phyloP scores from a whole-genome alignment of 2,797 vertebrate species.

The Neosilurus mollespiculum region DNA sequence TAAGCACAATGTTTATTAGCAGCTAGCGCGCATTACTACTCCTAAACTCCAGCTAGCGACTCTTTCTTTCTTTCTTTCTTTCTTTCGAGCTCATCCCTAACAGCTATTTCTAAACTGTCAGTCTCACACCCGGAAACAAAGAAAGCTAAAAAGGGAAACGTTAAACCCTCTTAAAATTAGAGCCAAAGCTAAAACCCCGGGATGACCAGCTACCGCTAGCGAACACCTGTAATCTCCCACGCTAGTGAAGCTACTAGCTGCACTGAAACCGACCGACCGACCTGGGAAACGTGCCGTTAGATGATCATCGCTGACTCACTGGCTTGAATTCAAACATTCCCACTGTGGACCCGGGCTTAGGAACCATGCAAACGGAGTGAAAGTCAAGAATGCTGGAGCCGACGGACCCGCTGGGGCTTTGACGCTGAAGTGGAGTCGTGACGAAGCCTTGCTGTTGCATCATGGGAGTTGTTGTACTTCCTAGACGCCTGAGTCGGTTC shows the following conservation, averaged over 20 bases:
- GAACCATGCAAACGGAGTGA: conserved; percentile 26
- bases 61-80: not conserved
- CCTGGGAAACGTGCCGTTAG: conserved; percentile 26
- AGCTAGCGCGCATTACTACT: not conserved
- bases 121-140: not conserved
- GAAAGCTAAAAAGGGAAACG: not conserved
- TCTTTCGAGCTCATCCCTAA: not conserved
- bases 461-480: conserved; percentile 47
- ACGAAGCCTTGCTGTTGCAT: conserved; percentile 42
- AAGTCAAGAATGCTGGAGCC: not conserved
- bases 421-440: conserved; percentile 18
- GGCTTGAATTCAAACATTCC: not conserved
- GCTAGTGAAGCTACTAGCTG: conserved; percentile 4
- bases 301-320: conserved; percentile 23
- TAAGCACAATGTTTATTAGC: not conserved
- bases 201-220: conserved; percentile 37
- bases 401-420: conserved; percentile 13
- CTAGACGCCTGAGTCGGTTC: not conserved
- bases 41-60: not conserved
- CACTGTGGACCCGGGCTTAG: not conserved
- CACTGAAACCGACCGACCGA: not conserved
- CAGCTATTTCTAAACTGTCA: not conserved
- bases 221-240: conserved; percentile 27
- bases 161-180: not conserved
- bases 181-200: not conserved